Base-by-base conservation (phyloP, 2,113 vertebrate genomes). In the Felis chaus region DNA sequence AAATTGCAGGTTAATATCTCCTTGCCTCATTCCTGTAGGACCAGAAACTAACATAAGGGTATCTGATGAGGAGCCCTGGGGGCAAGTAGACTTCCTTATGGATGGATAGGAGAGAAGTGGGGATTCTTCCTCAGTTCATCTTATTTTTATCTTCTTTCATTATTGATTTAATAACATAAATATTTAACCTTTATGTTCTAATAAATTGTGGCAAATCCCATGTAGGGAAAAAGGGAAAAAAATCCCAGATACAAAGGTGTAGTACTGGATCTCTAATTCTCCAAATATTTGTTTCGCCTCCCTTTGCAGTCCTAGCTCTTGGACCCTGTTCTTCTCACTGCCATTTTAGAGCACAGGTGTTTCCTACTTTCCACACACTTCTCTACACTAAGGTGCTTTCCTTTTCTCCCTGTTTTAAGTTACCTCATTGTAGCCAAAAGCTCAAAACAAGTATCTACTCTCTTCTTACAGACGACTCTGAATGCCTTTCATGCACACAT, bases 161-260 rank as follows among this genome's bases (percentile, higher is more conserved):
- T 53, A 66, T 79, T 85, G 86, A 39, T 71, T 76, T 81, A 69
- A 63, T 55, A 84, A 12, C 61, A 76, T 69, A 87, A 76, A 55
- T 84, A 89, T 84, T 92, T 95, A 95, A 81, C 10, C 27, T 97
- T 48, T 36, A 57, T 68, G 29, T 83, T 92, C 48, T 55, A 69
- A 84, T 71, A 95, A 41, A 50, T 39, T 29, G 33, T 95, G 63
- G 25, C 50, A 1, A 80, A 61, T 81, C 39, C 55, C 66, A 50
- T 25, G 81, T 65, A 69, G 66, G 41, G 4, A 78, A 74, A 61
- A 68, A 55, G 19, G 31, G 14, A 50, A 16, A 73, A 19, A 27
- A 36, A 31, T 5, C 27, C 31, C 55, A 79, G 25, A 48, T 41
- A n/a, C 27, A 68, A 45, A 31, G 31, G 12, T 90, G 10, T 88